These are phyloP conservation scores for Varanus salvator DNA, from an alignment of 2,113 vertebrate genomes.

Conservation along the genomic window DNA sequence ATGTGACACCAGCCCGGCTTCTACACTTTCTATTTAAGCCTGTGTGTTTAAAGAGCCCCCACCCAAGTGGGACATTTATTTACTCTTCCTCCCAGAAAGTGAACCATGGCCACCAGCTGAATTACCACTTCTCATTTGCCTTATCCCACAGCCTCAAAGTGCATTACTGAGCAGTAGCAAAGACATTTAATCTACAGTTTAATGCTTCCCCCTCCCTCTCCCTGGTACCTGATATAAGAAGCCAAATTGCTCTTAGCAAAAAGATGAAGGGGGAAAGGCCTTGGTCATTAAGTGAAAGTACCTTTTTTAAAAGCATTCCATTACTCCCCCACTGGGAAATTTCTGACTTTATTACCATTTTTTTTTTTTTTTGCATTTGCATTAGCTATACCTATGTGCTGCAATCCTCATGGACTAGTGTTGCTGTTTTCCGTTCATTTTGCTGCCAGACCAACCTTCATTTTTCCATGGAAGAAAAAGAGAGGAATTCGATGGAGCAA, in stretches of 20 bases:
- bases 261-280: slow-evolving; percentile 58
- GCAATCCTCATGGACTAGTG: slow-evolving; percentile 70
- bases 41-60: slow-evolving; percentile 68
- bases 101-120: slow-evolving; percentile 50
- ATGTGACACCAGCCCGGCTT: slow-evolving; percentile 72
- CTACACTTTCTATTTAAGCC: slow-evolving; percentile 67
- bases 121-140: slow-evolving; percentile 56
- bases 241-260: slow-evolving; percentile 77
- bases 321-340: slow-evolving; percentile 79
- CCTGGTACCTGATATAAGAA: slow-evolving; percentile 71
- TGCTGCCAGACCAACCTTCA: slow-evolving; percentile 19
- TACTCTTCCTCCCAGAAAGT: slow-evolving; percentile 41
- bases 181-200: slow-evolving; percentile 73
- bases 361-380: slow-evolving; percentile 68
- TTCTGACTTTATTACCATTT: slow-evolving; percentile 80
- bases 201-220: slow-evolving; percentile 63
- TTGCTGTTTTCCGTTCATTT: slow-evolving; percentile 64
- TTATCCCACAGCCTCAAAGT: slow-evolving; percentile 61
- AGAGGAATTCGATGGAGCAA: background rate
- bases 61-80: slow-evolving; percentile 57
- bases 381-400: slow-evolving; percentile 71
- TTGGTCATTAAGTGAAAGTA: slow-evolving; percentile 80
- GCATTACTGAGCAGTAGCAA: slow-evolving; percentile 70
- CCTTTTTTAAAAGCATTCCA: slow-evolving; percentile 79
- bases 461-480: slow-evolving; percentile 25